phyloP scores from a whole-genome alignment of 2,113 vertebrate species.

The Thunnus maccoyii region DNA sequence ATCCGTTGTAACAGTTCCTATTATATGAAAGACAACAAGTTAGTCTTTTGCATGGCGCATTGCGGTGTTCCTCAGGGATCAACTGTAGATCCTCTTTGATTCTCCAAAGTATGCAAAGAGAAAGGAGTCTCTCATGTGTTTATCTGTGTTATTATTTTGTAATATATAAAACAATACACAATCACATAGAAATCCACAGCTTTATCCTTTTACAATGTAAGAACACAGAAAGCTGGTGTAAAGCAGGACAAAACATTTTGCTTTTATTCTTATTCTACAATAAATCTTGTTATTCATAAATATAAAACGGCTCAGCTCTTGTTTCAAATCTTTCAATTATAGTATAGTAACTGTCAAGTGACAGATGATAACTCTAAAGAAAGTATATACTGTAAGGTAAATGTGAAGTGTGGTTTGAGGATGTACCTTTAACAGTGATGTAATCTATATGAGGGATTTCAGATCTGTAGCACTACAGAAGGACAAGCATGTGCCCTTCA shows the following conservation, averaged over 20 bases:
- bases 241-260: conserved; percentile 1
- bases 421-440: not conserved
- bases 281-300: no score
- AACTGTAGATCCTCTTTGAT: not conserved
- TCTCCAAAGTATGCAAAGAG: no score
- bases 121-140: no score
- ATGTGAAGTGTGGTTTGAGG: not conserved
- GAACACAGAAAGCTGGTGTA: not conserved
- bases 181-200: not conserved
- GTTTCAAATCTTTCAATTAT: no score
- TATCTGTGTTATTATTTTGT: no score
- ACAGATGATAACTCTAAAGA: not conserved
- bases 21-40: not conserved
- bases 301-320: not conserved
- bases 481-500: conserved; percentile 1
- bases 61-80: conserved; percentile 2
- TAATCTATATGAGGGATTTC: not conserved
- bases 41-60: not conserved
- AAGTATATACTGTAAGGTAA: not conserved
- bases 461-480: not conserved
- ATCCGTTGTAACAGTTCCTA: not conserved
- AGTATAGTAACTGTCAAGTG: not conserved
- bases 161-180: not conserved
- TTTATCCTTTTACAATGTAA: not conserved
- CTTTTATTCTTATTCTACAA: no score